phyloP scores from a whole-genome alignment of 2,888 invertebrate species.

The Emmelina monodactyla region DNA sequence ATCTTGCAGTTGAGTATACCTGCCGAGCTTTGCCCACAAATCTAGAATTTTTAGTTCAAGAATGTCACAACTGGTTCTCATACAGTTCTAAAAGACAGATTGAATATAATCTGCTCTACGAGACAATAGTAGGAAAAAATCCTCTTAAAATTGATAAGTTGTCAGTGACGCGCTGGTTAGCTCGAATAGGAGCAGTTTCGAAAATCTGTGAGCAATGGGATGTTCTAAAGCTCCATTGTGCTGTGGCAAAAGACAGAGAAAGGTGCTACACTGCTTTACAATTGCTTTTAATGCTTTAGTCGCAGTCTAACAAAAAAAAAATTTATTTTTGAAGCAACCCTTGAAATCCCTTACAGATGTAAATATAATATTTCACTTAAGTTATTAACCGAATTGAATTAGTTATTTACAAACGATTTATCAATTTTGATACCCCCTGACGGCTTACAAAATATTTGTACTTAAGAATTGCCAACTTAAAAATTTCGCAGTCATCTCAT shows the following conservation, averaged over 20 bases:
- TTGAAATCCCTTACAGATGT: constrained; percentile 17
- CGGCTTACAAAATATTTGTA: constrained; percentile 18
- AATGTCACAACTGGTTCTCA: constrained; percentile 20
- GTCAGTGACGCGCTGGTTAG: constrained; percentile 17
- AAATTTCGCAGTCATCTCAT: constrained; percentile 15
- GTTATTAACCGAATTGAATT: constrained; percentile 16
- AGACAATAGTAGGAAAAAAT: constrained; percentile 15
- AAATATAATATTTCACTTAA: constrained; percentile 18
- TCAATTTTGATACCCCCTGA: constrained; percentile 19
- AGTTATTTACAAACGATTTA: constrained; percentile 17
- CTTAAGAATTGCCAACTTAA: constrained; percentile 17
- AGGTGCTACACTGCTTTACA: constrained; percentile 20
- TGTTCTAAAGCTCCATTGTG: constrained; percentile 20
- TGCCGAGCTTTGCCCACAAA: constrained; percentile 3
- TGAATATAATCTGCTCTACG: constrained; percentile 17
- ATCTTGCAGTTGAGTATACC: constrained; percentile 3
- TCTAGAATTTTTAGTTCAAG: constrained; percentile 17
- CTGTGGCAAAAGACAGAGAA: constrained; percentile 16
- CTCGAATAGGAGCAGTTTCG: constrained; percentile 15
- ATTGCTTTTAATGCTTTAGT: constrained; percentile 16
- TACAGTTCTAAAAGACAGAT: constrained; percentile 18
- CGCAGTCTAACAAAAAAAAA: constrained; percentile 15
- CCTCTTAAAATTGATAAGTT: constrained; percentile 7
- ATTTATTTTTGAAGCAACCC: constrained; percentile 17
- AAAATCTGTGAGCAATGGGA: constrained; percentile 24